These are phyloP conservation scores for Casuarius casuarius DNA, from an alignment of 2,113 vertebrate genomes.

Conservation along the genomic window DNA sequence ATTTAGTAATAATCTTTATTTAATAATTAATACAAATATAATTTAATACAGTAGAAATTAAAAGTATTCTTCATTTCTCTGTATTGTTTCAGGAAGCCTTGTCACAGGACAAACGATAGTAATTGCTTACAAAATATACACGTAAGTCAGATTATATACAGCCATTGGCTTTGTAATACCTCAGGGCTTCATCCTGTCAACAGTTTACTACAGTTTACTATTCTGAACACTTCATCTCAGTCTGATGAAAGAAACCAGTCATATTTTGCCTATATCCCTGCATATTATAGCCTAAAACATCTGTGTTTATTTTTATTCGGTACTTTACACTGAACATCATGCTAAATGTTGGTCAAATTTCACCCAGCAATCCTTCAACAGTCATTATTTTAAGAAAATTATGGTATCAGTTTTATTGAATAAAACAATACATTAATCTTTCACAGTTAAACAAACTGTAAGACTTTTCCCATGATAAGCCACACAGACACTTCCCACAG, in stretches of 20 bases:
- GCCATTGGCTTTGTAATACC: not conserved
- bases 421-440: not conserved
- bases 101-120: conserved; percentile 1
- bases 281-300: not conserved
- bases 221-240: not conserved
- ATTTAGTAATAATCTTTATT: conserved; percentile 68
- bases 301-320: not conserved
- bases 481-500: not conserved
- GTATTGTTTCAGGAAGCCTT: conserved; percentile 33
- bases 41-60: conserved; percentile 61
- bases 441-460: not conserved
- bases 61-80: conserved; percentile 67
- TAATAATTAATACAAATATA: conserved; percentile 66
- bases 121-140: conserved; percentile 52
- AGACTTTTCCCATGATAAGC: not conserved
- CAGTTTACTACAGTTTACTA: not conserved
- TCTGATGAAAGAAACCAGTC: not conserved
- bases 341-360: not conserved
- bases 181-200: not conserved
- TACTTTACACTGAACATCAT: not conserved
- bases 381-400: not conserved
- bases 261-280: not conserved
- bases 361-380: not conserved
- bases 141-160: not conserved
- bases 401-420: not conserved